Evolutionary conservation across 2,888 invertebrate genomes (phyloP).

Genomic region (Lapara coniferarum): DNA sequence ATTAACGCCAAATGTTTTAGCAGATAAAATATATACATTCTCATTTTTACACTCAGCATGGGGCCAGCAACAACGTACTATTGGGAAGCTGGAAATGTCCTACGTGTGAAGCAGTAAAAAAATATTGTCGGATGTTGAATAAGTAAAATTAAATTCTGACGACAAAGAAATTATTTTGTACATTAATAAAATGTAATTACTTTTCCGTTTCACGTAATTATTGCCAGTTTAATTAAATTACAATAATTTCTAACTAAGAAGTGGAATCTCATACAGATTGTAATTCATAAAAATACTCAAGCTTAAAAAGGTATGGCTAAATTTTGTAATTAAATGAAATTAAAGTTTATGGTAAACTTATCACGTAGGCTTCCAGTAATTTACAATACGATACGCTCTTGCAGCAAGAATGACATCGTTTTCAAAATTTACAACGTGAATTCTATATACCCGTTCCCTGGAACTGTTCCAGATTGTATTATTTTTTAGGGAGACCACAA

Average conservation of each 20-base stretch:
- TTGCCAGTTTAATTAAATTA: no score
- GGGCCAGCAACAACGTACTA: no score
- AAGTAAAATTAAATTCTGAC: no score
- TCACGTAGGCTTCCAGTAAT: background rate
- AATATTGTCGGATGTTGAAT: no score
- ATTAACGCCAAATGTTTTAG: background rate
- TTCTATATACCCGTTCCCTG: constrained; percentile 35
- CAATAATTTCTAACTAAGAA: no score
- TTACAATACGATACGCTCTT: constrained; percentile 42
- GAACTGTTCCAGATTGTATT: constrained; percentile 41
- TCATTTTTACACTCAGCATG: background rate
- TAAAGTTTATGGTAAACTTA: background rate
- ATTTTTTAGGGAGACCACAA: constrained; percentile 41
- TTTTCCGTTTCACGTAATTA: background rate
- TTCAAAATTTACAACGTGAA: constrained; percentile 44
- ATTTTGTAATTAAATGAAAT: background rate
- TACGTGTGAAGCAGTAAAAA: no score
- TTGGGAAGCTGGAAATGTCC: no score
- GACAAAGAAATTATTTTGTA: no score
- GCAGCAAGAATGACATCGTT: constrained; percentile 29
- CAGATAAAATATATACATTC: background rate
- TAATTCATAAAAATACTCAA: background rate
- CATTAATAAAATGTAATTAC: no score
- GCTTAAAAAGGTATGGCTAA: no score
- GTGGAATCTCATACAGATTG: background rate